A percentile compares a stretch with the other conserved stretches of the same genome.
phyloP scores from a whole-genome alignment of 1,140 invertebrate species.

The Cydia strobilella region DNA sequence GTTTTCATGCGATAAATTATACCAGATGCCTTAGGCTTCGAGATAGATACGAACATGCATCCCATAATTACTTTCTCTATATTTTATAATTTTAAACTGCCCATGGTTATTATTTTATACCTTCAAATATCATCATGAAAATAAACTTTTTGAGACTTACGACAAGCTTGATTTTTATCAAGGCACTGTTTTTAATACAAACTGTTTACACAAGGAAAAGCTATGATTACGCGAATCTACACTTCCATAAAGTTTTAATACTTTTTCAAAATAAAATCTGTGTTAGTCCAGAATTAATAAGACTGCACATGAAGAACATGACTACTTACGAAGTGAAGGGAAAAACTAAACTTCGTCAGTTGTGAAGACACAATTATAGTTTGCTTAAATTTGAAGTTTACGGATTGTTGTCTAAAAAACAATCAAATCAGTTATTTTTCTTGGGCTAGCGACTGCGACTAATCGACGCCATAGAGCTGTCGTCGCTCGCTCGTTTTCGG shows the following conservation, averaged over 20 bases:
- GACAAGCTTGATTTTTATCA: neutral
- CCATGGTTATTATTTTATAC: neutral
- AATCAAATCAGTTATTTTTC: neutral
- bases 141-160: neutral
- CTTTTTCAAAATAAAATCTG: too few relatives aligned
- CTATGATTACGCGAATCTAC: too few relatives aligned
- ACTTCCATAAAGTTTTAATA: too few relatives aligned
- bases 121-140: neutral
- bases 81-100: constrained; percentile 13
- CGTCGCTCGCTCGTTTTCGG: constrained; percentile 15
- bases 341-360: too few relatives aligned
- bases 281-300: too few relatives aligned
- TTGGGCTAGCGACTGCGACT: constrained; percentile 2
- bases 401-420: too few relatives aligned
- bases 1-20: constrained; percentile 27
- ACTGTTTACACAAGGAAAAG: neutral
- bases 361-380: too few relatives aligned
- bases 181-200: neutral
- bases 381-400: too few relatives aligned
- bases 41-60: constrained; percentile 25
- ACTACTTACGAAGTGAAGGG: too few relatives aligned
- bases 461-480: constrained; percentile 28
- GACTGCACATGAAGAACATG: too few relatives aligned
- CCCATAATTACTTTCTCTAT: constrained; percentile 29
- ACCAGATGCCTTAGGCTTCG: constrained; percentile 17